These are phyloP conservation scores for Mastigias papua DNA, from an alignment of 30 jellyfish, hydroid and myxozoan genomes.

Conservation along the genomic window DNA sequence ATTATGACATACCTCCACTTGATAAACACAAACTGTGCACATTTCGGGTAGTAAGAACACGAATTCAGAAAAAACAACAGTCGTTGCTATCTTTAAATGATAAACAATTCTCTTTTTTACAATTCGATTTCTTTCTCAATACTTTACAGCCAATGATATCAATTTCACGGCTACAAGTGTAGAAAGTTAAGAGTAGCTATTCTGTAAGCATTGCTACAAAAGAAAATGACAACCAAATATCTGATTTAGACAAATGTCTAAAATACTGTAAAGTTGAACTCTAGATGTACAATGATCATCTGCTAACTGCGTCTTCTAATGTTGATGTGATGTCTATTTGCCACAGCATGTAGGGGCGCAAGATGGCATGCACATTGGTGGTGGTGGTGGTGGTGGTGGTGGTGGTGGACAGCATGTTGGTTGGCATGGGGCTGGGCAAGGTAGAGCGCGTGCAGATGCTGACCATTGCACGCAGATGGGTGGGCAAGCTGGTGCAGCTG, in stretches of 20 bases:
- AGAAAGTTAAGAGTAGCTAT: no score
- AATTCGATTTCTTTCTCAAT: background rate
- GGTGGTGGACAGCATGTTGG: constrained; percentile 79
- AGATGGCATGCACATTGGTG: constrained; percentile 71
- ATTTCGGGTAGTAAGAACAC: no score
- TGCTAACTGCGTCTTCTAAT: background rate
- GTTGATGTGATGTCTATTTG: constrained; percentile 8
- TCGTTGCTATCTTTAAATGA: background rate
- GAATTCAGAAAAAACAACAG: background rate
- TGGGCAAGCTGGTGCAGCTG: constrained; percentile 96
- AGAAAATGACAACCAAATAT: background rate
- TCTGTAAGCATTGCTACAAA: background rate
- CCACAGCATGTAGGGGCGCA: constrained; percentile 85
- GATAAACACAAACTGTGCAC: no score
- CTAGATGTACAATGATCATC: background rate
- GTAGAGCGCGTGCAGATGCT: constrained; percentile 70
- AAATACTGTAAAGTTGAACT: background rate
- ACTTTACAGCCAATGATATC: background rate
- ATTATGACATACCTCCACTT: no score
- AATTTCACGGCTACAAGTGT: background rate
- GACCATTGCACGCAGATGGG: constrained; percentile 91
- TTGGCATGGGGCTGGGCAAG: constrained; percentile 83
- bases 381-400: constrained; percentile 78
- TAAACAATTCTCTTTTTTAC: background rate
- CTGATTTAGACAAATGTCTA: background rate